Evolutionary conservation across 2,888 invertebrate genomes (phyloP), one percentile per base, ranked within the genome.

Genomic region (Morpho helenor): DNA sequence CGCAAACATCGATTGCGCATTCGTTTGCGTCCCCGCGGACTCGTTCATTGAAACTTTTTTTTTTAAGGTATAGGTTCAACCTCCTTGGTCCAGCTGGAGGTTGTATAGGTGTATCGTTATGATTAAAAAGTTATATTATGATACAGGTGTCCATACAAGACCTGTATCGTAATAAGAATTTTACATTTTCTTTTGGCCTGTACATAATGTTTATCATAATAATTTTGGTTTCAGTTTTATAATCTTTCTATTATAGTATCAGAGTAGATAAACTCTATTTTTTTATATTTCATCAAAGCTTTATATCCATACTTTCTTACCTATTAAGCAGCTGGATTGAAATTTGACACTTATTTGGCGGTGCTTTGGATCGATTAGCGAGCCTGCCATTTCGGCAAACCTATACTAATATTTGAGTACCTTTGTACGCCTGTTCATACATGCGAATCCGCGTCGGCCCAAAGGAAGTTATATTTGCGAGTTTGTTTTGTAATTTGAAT

Each of bases 381-480:
- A 59, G 65, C 64, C 76, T 77, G 77, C 80, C 69, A 77, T 77
- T 72, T 75, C 57, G 72, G 77, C 79, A 78, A 69, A 73, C 72
- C 64, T 70, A 67, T 68, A 64, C 67, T 62, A 74, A 75, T 82
- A 76, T 84, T 84, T 81, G 71, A 74, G 70, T 81, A 82, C 78
- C 82, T 82, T 81, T 74, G 73, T 69, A 61, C 62, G 69, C 70
- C 56, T 57, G 57, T 57, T 48, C 42, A 56, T 51, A 48, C 48
- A 55, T 23, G 40, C 50, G 61, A 52, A 63, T 60, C 16, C 48
- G 7, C 39, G 22, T 39, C 53, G 54, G 54, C 42, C 3, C 48
- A 6, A 49, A 43, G 49, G 49, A 49, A 55, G 39, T 47, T 9
- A 7, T 48, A 43, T 49, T 49, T 55, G 55, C 51, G 16, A 51